phyloP scores from a whole-genome alignment of 2,888 invertebrate genomes.

The Acanthosepion esculentum region DNA sequence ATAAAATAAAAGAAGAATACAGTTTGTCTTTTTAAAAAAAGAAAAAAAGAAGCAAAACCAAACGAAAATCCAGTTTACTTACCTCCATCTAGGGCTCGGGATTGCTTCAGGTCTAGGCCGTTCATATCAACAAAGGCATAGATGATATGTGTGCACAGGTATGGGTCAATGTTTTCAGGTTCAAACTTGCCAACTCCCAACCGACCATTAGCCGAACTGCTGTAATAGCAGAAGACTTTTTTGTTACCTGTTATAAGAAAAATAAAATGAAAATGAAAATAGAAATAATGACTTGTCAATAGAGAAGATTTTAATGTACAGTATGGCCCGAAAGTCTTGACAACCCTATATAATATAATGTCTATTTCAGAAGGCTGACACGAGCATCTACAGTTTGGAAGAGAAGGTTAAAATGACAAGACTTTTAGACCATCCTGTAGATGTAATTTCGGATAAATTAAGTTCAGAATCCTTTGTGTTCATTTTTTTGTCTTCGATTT shows the following conservation, averaged over 20 bases:
- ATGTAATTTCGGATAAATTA: no score
- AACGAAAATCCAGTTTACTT: neutral
- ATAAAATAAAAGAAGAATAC: neutral
- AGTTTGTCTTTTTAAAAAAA: neutral
- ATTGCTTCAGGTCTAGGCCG: slow-evolving; percentile 42
- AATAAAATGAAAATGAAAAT: neutral
- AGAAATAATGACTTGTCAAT: no score
- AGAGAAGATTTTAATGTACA: no score
- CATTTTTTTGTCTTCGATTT: no score
- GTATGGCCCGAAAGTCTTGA: neutral
- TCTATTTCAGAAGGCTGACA: no score
- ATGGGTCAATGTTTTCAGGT: slow-evolving; percentile 49
- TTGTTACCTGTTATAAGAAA: neutral
- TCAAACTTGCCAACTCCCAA: slow-evolving; percentile 44
- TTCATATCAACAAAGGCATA: slow-evolving; percentile 50
- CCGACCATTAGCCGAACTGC: slow-evolving; percentile 46
- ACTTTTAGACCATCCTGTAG: no score
- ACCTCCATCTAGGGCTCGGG: slow-evolving; percentile 41
- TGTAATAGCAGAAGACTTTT: slow-evolving; percentile 49
- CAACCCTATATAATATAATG: no score
- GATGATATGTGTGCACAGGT: slow-evolving; percentile 48
- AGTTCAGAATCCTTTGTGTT: no score
- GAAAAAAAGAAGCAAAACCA: neutral
- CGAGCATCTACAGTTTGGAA: no score
- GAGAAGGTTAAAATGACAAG: no score